Conservation (phyloP, 2,888 invertebrate species). For the Charanyca ferruginea region DNA sequence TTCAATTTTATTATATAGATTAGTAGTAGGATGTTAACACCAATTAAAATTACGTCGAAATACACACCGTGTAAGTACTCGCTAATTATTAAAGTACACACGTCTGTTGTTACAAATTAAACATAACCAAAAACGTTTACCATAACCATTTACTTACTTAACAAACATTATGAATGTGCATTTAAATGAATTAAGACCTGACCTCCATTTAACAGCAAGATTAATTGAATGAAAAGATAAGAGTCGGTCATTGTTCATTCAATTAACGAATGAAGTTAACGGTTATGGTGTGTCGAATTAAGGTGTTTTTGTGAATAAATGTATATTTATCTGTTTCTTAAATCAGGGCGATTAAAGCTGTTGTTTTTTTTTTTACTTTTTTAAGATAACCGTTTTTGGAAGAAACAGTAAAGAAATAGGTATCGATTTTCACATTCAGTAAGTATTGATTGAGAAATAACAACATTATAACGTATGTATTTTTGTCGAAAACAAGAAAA, state of each 20-base stretch:
- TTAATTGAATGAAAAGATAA: constrained; percentile 79
- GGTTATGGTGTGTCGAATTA: constrained; percentile 62
- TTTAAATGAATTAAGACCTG: constrained; percentile 68
- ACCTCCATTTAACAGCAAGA: constrained; percentile 68
- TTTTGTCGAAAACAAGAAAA: constrained; percentile 34
- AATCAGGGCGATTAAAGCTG: constrained; percentile 6
- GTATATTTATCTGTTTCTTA: constrained; percentile 35
- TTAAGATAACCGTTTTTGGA: not conserved
- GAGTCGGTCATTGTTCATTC: constrained; percentile 70
- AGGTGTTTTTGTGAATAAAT: constrained; percentile 60
- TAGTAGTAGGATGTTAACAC: constrained; percentile 13
- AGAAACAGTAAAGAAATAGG: not conserved
- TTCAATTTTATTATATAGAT: too few relatives aligned
- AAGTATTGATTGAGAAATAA: not conserved
- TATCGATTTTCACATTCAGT: constrained; percentile 6
- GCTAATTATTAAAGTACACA: constrained; percentile 47
- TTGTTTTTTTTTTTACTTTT: not conserved
- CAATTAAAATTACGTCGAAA: constrained; percentile 43
- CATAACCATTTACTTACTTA: constrained; percentile 48
- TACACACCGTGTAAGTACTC: constrained; percentile 32
- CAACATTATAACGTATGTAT: constrained; percentile 3
- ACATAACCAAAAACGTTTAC: constrained; percentile 54
- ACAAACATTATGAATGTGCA: constrained; percentile 47
- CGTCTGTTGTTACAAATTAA: constrained; percentile 52
- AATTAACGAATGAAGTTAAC: constrained; percentile 68